These are phyloP conservation scores for Delphinus delphis DNA, from an alignment of 2,113 vertebrate species.

Conservation along the genomic window DNA sequence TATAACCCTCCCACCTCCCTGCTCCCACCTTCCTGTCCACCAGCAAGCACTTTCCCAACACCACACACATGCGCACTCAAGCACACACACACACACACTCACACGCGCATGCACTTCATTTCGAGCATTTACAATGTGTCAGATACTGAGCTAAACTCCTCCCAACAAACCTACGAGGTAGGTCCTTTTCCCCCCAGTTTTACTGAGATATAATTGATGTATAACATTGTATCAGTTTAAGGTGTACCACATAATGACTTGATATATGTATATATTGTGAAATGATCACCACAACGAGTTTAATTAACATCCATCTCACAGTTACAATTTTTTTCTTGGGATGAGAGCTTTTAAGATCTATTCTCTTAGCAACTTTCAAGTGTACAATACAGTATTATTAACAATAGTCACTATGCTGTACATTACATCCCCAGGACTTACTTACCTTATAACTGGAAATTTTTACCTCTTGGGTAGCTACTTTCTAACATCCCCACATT, in stretches of 20 bases:
- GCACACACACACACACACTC: neutral
- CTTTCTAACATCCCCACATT: neutral
- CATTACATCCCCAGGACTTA: neutral
- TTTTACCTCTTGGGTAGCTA: neutral
- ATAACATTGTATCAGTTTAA: neutral
- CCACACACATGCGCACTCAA: neutral
- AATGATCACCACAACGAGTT: neutral
- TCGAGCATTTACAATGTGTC: neutral
- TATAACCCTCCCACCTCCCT: neutral
- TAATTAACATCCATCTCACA: neutral
- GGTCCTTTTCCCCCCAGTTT: neutral
- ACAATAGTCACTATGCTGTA: neutral
- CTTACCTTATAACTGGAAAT: neutral
- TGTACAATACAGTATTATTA: neutral
- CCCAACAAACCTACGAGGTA: neutral
- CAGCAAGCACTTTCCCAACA: neutral
- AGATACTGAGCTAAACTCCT: neutral
- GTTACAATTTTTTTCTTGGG: neutral
- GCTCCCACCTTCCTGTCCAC: neutral
- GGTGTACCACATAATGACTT: neutral
- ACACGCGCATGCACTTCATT: too few species aligned
- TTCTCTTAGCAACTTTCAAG: neutral
- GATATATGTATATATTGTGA: neutral
- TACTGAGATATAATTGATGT: neutral
- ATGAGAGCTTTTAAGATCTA: neutral